phyloP scores from a whole-genome alignment of 2,888 invertebrate genomes.

The Halictus quadricinctus region DNA sequence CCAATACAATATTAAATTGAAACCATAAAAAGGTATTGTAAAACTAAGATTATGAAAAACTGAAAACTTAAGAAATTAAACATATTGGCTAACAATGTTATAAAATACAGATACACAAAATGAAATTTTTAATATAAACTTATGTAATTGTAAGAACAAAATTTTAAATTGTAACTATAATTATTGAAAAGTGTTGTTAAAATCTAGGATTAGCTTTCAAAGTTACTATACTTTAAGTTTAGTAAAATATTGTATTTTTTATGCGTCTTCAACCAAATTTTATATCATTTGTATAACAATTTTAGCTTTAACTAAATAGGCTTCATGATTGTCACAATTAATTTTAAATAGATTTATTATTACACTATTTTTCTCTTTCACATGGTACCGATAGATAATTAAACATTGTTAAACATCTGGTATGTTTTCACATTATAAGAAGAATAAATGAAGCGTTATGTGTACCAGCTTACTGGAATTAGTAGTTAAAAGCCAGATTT shows the following conservation, averaged over 20 bases:
- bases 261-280: not conserved
- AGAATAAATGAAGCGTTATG: not conserved
- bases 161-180: not conserved
- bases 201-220: not conserved
- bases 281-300: not conserved
- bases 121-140: not conserved
- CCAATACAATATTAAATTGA: not conserved
- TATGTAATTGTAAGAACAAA: not conserved
- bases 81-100: not conserved
- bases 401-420: not conserved
- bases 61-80: not conserved
- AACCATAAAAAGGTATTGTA: not conserved
- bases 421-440: not conserved
- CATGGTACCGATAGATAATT: not conserved
- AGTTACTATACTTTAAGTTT: not conserved
- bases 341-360: not conserved
- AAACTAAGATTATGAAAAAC: not conserved
- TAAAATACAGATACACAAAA: not conserved
- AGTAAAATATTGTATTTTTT: not conserved
- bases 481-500: not conserved
- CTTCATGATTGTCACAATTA: not conserved
- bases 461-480: not conserved
- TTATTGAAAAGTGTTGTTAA: not conserved
- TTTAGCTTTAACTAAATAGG: not conserved
- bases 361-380: not conserved